A percentile compares a stretch with the other conserved stretches of the same genome.
These are phyloP conservation scores for Chrysomela aeneicollis DNA, from an alignment of 2,888 invertebrate species.

Conservation along the genomic window DNA sequence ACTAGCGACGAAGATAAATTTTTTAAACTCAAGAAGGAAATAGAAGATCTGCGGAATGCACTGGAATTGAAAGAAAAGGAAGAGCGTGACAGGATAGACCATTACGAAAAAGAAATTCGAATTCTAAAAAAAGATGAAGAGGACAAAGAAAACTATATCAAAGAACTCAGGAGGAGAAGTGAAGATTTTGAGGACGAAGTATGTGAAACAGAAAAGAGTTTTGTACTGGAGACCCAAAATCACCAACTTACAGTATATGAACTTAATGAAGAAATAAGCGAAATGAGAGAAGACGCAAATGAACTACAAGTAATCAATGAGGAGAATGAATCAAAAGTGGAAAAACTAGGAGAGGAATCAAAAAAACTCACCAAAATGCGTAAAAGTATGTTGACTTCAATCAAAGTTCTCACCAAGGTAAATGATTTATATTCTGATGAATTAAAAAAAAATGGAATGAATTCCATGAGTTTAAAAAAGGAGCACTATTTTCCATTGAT, in stretches of 20 bases:
- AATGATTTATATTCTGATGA: conserved; percentile 11
- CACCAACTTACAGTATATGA: conserved; percentile 4
- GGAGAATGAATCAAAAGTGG: conserved; percentile 15
- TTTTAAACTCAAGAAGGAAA: conserved; percentile 6
- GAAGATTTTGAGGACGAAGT: conserved; percentile 16
- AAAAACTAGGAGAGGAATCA: not conserved
- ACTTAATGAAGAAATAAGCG: conserved; percentile 9
- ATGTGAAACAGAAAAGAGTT: conserved; percentile 12
- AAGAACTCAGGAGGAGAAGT: conserved; percentile 7
- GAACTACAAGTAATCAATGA: conserved; percentile 2
- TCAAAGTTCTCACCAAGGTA: conserved; percentile 9
- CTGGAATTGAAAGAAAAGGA: conserved; percentile 7
- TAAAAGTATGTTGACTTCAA: conserved; percentile 14
- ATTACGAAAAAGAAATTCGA: conserved; percentile 4
- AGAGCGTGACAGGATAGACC: conserved; percentile 1
- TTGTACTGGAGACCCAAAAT: conserved; percentile 1
- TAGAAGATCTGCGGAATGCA: not conserved
- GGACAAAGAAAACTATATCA: conserved; percentile 6
- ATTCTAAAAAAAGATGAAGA: conserved; percentile 15
- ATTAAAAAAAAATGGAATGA: conserved; percentile 5
- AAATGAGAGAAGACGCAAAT: conserved; percentile 1
- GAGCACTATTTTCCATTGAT: too few relatives aligned
- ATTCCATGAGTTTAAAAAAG: not conserved
- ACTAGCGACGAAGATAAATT: not conserved
- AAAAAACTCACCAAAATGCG: conserved; percentile 5